Conservation (phyloP, 2,888 invertebrate genomes). For the Stenchaetothrips biformis region DNA sequence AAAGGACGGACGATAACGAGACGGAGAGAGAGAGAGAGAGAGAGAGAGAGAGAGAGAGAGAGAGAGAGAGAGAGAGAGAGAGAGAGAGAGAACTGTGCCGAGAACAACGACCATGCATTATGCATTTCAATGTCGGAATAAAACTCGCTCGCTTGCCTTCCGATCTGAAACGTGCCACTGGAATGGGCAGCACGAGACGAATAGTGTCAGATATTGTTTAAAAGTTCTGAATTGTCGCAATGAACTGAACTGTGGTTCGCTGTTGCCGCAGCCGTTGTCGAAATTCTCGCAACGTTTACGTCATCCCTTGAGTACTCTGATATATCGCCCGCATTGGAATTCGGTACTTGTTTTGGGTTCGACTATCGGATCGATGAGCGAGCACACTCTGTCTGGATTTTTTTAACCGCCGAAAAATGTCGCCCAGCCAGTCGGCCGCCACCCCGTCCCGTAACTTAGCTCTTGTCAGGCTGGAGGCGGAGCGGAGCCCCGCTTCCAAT, state of each 20-base stretch:
- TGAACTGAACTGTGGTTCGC: too few relatives aligned
- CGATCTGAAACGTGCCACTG: background rate
- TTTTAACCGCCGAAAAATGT: slow-evolving; percentile 8
- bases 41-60: slow-evolving; percentile 1
- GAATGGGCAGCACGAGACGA: too few relatives aligned
- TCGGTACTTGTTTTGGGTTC: background rate
- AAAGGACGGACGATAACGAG: background rate
- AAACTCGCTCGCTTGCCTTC: slow-evolving; percentile 1
- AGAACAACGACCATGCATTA: background rate
- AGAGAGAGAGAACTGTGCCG: background rate
- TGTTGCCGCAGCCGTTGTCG: too few relatives aligned
- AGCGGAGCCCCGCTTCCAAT: too few relatives aligned
- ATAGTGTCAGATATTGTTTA: too few relatives aligned
- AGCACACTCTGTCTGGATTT: background rate
- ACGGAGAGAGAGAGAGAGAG: background rate
- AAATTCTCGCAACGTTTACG: too few relatives aligned
- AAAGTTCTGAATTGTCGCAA: too few relatives aligned
- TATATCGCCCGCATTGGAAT: background rate
- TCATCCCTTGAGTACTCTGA: background rate
- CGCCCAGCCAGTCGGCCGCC: background rate
- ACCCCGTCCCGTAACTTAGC: background rate
- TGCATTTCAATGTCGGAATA: slow-evolving; percentile 10
- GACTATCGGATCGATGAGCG: background rate
- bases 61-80: background rate
- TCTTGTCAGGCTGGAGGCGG: too few relatives aligned